Conservation (phyloP, 1,140 invertebrate genomes). For the Babylonia areolata region DNA sequence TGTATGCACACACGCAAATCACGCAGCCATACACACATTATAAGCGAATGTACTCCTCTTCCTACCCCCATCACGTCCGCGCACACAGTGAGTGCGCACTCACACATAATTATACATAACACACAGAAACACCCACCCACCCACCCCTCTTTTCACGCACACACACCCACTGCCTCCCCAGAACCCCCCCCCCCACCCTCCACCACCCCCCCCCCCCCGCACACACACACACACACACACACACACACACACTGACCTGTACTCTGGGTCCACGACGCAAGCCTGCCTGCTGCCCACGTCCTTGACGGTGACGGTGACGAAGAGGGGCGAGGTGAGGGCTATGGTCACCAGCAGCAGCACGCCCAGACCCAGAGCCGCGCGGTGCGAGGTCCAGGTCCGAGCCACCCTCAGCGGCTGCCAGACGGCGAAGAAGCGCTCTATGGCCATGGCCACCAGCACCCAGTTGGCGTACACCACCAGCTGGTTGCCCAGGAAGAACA, state of each 20-base stretch:
- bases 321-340: not conserved
- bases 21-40: too few species aligned
- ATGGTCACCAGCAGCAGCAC: not conserved
- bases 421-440: conserved; percentile 61
- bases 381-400: conserved; percentile 44
- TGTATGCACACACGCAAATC: not conserved
- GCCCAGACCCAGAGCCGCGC: not conserved
- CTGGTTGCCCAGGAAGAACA: conserved; percentile 59
- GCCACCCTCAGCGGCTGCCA: conserved; percentile 56
- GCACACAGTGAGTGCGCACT: too few species aligned
- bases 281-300: not conserved
- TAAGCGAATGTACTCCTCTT: too few species aligned
- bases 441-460: conserved; percentile 64
- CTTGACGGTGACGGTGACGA: not conserved
- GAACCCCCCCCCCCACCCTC: too few species aligned
- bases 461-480: conserved; percentile 62
- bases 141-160: too few species aligned
- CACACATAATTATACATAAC: too few species aligned
- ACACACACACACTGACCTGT: not conserved
- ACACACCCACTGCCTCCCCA: too few species aligned
- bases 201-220: too few species aligned
- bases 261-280: not conserved
- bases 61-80: too few species aligned
- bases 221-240: too few species aligned
- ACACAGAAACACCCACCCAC: too few species aligned